phyloP scores from a whole-genome alignment of 1,140 invertebrate species.

The Drosophila mojavensis region DNA sequence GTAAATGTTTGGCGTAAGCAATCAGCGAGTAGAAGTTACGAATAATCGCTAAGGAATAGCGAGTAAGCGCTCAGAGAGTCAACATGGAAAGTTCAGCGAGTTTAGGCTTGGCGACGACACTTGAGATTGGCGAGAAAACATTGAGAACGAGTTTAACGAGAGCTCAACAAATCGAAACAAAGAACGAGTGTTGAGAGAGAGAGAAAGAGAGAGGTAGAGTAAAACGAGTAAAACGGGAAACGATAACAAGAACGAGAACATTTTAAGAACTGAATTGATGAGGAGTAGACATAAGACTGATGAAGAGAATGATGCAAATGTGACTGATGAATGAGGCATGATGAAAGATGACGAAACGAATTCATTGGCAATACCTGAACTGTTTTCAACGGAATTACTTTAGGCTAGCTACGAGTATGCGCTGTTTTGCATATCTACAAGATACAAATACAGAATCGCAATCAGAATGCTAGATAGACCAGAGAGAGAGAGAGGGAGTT shows the following conservation, averaged over 20 bases:
- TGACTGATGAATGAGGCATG: background rate
- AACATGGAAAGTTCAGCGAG: no score
- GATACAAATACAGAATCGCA: constrained; percentile 50
- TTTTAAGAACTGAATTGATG: no score
- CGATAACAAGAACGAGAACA: constrained; percentile 5
- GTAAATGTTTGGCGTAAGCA: constrained; percentile 2
- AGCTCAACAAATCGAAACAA: background rate
- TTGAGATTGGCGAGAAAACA: background rate
- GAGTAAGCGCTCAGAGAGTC: background rate
- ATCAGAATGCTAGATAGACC: constrained; percentile 27
- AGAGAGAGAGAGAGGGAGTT: background rate
- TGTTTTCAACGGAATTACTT: constrained; percentile 16
- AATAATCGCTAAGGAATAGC: background rate
- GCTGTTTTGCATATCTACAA: constrained; percentile 52
- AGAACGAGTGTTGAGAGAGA: background rate
- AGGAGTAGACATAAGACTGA: background rate
- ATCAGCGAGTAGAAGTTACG: background rate
- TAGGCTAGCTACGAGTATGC: constrained; percentile 48
- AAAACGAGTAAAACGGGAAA: background rate
- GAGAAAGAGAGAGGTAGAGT: background rate
- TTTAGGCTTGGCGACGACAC: no score
- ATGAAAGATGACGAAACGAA: constrained; percentile 1
- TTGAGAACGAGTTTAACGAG: background rate
- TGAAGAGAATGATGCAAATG: background rate
- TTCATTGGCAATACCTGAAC: constrained; percentile 38